These are phyloP conservation scores for Istiophorus platypterus DNA, from an alignment of 2,113 vertebrate species.

Conservation along the genomic window DNA sequence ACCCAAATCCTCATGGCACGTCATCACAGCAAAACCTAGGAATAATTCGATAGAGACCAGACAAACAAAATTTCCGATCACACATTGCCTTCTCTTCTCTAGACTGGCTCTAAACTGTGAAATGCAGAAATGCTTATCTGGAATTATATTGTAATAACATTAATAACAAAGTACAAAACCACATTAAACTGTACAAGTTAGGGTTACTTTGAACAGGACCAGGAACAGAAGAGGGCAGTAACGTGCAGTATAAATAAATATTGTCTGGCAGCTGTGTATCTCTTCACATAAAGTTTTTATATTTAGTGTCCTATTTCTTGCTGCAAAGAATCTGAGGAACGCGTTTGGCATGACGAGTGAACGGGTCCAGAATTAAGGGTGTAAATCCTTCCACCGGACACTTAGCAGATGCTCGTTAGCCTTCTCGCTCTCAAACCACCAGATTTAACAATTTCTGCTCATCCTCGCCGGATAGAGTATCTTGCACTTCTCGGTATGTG, in stretches of 20 bases:
- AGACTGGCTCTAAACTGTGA: background rate
- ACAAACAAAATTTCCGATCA: background rate
- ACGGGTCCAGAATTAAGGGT: constrained; percentile 56
- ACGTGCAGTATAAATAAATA: constrained; percentile 56
- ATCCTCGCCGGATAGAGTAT: constrained; percentile 8
- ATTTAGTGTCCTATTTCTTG: constrained; percentile 6
- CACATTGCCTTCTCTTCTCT: background rate
- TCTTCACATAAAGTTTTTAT: constrained; percentile 1
- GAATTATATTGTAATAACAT: background rate
- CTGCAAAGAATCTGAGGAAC: constrained; percentile 61
- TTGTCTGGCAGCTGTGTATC: background rate
- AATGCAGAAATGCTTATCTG: background rate
- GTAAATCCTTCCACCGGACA: constrained; percentile 61
- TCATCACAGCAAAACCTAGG: background rate
- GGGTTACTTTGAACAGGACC: background rate
- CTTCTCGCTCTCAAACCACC: constrained; percentile 21
- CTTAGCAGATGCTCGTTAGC: constrained; percentile 33
- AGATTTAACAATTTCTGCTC: constrained; percentile 43
- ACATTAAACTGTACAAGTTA: background rate
- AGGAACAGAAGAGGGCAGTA: constrained; percentile 76
- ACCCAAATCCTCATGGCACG: background rate
- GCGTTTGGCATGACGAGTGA: constrained; percentile 46
- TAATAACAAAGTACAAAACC: background rate
- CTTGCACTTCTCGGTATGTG: background rate
- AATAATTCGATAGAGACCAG: background rate